A percentile compares a stretch with the other conserved stretches of the same genome.
Evolutionary conservation across 2,888 invertebrate species (phyloP).

Genomic region (Phlogophora meticulosa): DNA sequence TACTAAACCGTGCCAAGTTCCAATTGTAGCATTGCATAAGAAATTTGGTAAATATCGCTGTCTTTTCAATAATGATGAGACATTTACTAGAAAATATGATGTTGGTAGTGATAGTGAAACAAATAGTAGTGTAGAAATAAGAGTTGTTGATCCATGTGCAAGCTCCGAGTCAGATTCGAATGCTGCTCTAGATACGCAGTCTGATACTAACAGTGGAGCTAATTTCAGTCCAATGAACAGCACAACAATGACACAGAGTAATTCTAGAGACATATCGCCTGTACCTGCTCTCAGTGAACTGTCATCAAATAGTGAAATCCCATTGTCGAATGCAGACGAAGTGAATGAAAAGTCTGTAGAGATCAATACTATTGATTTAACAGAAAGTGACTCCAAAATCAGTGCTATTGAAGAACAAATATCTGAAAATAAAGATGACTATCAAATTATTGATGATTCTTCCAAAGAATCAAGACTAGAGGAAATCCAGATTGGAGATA

Average conservation of each 20-base stretch:
- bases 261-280: constrained; percentile 79
- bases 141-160: constrained; percentile 84
- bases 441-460: constrained; percentile 45
- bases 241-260: constrained; percentile 68
- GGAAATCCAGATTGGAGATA: constrained; percentile 68
- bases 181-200: constrained; percentile 81
- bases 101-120: constrained; percentile 89
- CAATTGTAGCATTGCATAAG: constrained; percentile 86
- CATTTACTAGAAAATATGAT: constrained; percentile 82
- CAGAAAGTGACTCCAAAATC: constrained; percentile 50
- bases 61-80: constrained; percentile 85
- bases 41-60: constrained; percentile 91
- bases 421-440: constrained; percentile 47
- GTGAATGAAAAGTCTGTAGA: constrained; percentile 28
- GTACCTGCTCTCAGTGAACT: constrained; percentile 62
- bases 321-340: constrained; percentile 48
- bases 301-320: constrained; percentile 46
- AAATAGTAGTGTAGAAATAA: constrained; percentile 86
- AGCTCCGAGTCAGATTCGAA: constrained; percentile 90
- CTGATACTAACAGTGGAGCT: constrained; percentile 80
- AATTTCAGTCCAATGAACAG: constrained; percentile 77
- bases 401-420: constrained; percentile 44
- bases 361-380: constrained; percentile 49
- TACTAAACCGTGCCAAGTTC: constrained; percentile 74
- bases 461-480: constrained; percentile 56